Percentiles rank a stretch among this genome's conserved stretches.
Conservation (phyloP, 2,797 vertebrate genomes). For the Cryptoprocta ferox region DNA sequence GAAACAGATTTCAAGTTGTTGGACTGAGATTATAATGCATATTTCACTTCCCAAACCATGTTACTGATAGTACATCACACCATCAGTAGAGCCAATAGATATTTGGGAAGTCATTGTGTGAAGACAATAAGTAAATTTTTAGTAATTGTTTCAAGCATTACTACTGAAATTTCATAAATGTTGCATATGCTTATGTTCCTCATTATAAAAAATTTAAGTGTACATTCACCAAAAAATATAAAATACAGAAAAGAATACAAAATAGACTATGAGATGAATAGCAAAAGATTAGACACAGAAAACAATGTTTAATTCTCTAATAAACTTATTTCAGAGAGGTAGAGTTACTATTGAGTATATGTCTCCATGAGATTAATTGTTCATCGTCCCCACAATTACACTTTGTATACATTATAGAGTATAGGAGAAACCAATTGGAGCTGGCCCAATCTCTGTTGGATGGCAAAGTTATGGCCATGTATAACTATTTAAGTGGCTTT, state of each 20-base stretch:
- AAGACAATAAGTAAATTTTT: not conserved
- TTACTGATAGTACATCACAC: not conserved
- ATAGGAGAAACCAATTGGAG: not conserved
- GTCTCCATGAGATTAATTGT: not conserved
- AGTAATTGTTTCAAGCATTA: not conserved
- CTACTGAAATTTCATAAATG: not conserved
- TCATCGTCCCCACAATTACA: not conserved
- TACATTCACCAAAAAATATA: not conserved
- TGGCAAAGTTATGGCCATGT: not conserved
- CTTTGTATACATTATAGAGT: not conserved
- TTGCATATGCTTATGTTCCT: not conserved
- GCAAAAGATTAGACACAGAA: not conserved
- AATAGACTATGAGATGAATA: not conserved
- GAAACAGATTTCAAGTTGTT: not conserved
- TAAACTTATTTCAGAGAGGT: not conserved
- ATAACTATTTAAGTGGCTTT: not conserved
- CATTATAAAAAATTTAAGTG: not conserved
- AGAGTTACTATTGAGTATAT: not conserved
- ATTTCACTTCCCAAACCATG: not conserved
- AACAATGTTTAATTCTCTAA: not conserved
- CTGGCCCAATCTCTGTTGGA: not conserved
- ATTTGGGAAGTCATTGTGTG: not conserved
- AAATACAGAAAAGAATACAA: not conserved
- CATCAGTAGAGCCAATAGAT: not conserved
- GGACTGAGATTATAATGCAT: not conserved